Percentiles rank a stretch among this genome's conserved stretches.
Conservation (phyloP, 2,797 vertebrate genomes). For the Salmo trutta region DNA sequence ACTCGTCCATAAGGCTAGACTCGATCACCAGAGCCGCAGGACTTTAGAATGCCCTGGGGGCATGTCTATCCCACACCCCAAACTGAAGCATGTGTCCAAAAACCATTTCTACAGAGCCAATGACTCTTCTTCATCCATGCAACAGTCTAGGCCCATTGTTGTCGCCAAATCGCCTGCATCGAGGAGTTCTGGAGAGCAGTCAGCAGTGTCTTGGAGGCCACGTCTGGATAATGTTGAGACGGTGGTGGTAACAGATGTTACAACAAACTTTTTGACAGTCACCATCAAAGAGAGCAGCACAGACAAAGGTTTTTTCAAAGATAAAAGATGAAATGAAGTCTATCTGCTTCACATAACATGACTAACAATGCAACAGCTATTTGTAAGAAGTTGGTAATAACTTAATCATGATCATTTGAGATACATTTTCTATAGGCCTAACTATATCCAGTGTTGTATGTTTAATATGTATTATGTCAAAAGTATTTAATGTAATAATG, state of each 20-base stretch:
- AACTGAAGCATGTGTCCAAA: slow-evolving; percentile 67
- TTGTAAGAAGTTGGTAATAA: slow-evolving; percentile 43
- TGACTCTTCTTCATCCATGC: slow-evolving; percentile 37
- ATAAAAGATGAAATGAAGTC: slow-evolving; percentile 74
- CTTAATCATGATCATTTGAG: slow-evolving; percentile 53
- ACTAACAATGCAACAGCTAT: slow-evolving; percentile 19
- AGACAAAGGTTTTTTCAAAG: slow-evolving; percentile 95
- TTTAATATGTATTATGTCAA: slow-evolving; percentile 10
- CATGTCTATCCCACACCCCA: slow-evolving; percentile 67
- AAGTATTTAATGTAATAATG: slow-evolving; percentile 31
- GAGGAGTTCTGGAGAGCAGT: slow-evolving; percentile 74
- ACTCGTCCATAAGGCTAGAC: too few relatives aligned
- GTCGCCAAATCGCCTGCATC: slow-evolving; percentile 78
- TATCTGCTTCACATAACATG: slow-evolving; percentile 3
- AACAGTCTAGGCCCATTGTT: slow-evolving; percentile 65
- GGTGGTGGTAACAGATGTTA: slow-evolving; percentile 95
- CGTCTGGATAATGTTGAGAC: slow-evolving; percentile 86
- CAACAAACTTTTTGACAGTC: slow-evolving; percentile 95
- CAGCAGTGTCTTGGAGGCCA: slow-evolving; percentile 87
- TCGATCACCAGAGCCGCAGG: slow-evolving; percentile 59
- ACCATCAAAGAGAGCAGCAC: slow-evolving; percentile 97
- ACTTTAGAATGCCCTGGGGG: slow-evolving; percentile 75
- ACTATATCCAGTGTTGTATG: slow-evolving; percentile 40
- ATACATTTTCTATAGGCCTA: slow-evolving; percentile 63
- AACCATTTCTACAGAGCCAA: slow-evolving; percentile 64